These are phyloP conservation scores for Epinephelus awoara DNA, from an alignment of 2,797 vertebrate species.

Conservation along the genomic window DNA sequence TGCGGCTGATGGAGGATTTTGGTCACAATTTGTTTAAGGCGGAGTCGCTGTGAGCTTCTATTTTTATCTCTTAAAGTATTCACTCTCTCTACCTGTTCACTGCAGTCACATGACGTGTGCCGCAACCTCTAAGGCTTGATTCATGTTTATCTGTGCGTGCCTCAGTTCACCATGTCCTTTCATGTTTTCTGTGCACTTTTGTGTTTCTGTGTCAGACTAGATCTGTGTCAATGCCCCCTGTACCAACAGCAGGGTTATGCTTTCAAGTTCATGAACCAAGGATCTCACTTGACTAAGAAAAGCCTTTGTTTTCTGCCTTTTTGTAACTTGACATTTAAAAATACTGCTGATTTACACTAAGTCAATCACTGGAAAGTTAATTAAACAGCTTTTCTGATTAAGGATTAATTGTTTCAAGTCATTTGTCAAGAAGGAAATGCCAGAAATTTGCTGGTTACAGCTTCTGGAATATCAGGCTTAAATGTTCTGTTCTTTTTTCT, in stretches of 20 bases:
- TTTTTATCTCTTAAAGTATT: slow-evolving; percentile 43
- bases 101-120: slow-evolving; percentile 18
- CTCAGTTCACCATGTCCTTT: background rate
- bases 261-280: slow-evolving; percentile 43
- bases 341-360: accelerated
- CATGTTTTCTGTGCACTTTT: slow-evolving; percentile 5
- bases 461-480: background rate
- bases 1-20: slow-evolving; percentile 19
- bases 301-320: background rate
- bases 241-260: slow-evolving; percentile 16
- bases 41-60: slow-evolving; percentile 48
- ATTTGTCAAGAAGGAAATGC: background rate
- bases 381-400: background rate
- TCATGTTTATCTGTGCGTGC: background rate
- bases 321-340: background rate
- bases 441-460: background rate
- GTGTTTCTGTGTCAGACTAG: slow-evolving; percentile 33
- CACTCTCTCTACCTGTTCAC: slow-evolving; percentile 37
- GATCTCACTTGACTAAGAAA: background rate
- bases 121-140: background rate
- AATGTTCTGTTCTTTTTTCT: background rate
- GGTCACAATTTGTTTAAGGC: slow-evolving; percentile 77
- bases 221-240: slow-evolving; percentile 45
- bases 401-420: too few species aligned
- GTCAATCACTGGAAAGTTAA: background rate